phyloP scores from a whole-genome alignment of 1,140 invertebrate genomes.

The Helicorthomorpha holstii region DNA sequence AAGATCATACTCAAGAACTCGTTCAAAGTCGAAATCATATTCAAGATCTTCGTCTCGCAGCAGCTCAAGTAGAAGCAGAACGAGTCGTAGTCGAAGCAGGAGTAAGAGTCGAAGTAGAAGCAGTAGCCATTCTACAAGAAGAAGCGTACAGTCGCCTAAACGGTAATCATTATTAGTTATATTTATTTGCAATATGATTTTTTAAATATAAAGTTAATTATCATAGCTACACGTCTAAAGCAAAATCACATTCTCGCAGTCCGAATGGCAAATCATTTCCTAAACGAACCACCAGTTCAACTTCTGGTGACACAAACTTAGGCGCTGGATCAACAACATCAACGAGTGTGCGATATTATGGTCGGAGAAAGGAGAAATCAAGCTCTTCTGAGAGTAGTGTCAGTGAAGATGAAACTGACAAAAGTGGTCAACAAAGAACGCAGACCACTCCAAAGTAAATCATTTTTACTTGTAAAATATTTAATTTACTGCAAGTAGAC shows the following conservation, averaged over 20 bases:
- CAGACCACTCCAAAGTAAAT: not conserved
- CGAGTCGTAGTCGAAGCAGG: not conserved
- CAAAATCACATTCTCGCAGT: not conserved
- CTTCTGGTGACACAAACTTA: not conserved
- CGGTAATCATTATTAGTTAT: not conserved
- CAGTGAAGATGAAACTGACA: not conserved
- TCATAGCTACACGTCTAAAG: not conserved
- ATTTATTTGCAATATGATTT: not conserved
- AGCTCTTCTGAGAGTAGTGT: not conserved
- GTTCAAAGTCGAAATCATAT: conserved; percentile 11
- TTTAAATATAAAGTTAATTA: conserved; percentile 1
- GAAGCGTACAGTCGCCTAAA: no score
- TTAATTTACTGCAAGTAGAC: no score
- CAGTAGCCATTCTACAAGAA: no score
- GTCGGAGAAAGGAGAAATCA: not conserved
- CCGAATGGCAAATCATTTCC: not conserved
- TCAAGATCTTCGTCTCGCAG: conserved; percentile 2
- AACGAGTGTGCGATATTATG: not conserved
- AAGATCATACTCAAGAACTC: conserved; percentile 12
- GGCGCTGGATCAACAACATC: not conserved
- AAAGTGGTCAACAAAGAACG: not conserved
- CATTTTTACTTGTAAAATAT: not conserved
- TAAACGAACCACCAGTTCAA: not conserved
- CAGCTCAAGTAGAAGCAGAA: conserved; percentile 12
- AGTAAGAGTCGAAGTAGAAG: no score